Base-by-base conservation (phyloP, 2,888 invertebrate genomes). In the Atrina japonica region DNA sequence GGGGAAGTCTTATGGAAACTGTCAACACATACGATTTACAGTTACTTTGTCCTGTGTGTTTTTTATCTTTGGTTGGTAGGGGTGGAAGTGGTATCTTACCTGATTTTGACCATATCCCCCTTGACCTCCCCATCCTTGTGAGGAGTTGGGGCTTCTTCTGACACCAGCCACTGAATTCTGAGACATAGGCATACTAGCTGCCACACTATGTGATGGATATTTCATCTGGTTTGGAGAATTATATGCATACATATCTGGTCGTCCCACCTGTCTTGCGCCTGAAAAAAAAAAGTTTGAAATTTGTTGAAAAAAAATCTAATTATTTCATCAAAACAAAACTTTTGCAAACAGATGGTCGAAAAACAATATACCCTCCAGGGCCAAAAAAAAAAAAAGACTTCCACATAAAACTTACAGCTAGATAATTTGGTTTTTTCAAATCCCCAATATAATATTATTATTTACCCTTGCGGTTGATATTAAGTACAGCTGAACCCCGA, bases 141-240 rank as follows among this genome's bases (percentile, higher is more conserved):
- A 75, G 7, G 80, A 79, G 41, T 76, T 79, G 3, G 87, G 86
- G 66, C 84, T 83, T 53, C 83, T 80, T 56, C 86, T 76, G 72
- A 79, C 67, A 70, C 75, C 69, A 66, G 76, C 45, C 68, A 77
- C 47, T 30, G 76, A 68, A 43, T 75, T 73, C 61, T 79, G 80
- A 23, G 78, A 70, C 59, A 80, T 35, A n/a, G 83, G 79, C 75
- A 86, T 76, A 21, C 71, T 75, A 18, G 82, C 78, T 23, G 82
- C 71, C n/a, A 76, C 72, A 53, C 82, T 77, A 53, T 84, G 85
- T 7, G 74, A 76, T 23, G 85, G 83, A 68, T 86, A 86, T 71
- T 86, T 81, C 35, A 80, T 77, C 52, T 83, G 81, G 41, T 55
- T 52, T 27, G 66, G 59, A 11, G 82, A 79, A 53, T 69, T 82